Evolutionary conservation across 2,113 vertebrate genomes (phyloP).

Genomic region (Phalacrocorax brasilianus): DNA sequence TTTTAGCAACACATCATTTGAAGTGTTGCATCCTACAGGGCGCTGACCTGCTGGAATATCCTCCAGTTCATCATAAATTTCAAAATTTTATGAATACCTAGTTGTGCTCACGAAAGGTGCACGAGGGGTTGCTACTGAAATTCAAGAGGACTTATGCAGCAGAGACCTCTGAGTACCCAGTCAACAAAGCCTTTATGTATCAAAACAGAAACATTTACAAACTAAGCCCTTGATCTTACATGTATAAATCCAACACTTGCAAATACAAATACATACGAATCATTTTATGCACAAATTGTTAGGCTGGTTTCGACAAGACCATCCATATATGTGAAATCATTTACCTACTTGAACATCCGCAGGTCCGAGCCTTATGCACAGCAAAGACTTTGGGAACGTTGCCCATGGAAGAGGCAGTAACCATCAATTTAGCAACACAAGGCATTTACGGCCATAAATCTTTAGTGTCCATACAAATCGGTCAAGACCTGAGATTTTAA

Average conservation of each 20-base stretch:
- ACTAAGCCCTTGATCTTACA: conserved; percentile 6
- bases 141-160: background rate
- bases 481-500: background rate
- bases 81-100: background rate
- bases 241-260: background rate
- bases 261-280: background rate
- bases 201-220: background rate
- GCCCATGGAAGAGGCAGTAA: background rate
- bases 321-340: background rate
- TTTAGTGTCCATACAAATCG: background rate
- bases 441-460: background rate
- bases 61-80: background rate
- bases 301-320: background rate
- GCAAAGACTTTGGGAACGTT: background rate
- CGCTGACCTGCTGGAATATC: background rate
- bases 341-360: background rate
- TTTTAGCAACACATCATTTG: background rate
- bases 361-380: background rate
- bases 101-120: background rate
- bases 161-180: background rate
- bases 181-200: background rate
- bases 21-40: background rate
- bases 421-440: background rate
- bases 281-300: background rate
- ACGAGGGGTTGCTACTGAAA: background rate